These are phyloP conservation scores for Pantherophis vulpinus DNA, from an alignment of 2,797 vertebrate genomes.

Conservation along the genomic window DNA sequence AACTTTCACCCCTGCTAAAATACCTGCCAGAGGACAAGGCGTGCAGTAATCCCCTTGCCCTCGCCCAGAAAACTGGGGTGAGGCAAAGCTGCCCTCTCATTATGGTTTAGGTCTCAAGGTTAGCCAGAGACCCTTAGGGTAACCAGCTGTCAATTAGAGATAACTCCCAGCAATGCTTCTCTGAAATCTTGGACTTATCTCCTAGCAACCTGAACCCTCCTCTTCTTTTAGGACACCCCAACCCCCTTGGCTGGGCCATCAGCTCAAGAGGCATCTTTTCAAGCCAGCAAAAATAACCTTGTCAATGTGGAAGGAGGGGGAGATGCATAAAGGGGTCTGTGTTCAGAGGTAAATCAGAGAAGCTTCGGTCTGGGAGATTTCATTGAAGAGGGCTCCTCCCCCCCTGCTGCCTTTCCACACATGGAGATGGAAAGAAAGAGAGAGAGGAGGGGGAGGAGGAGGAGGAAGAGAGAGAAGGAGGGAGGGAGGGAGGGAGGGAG, in stretches of 20 bases:
- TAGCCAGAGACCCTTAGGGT: constrained; percentile 93
- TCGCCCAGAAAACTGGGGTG: constrained; percentile 75
- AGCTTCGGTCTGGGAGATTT: constrained; percentile 57
- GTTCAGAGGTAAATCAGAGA: constrained; percentile 48
- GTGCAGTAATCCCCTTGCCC: constrained; percentile 71
- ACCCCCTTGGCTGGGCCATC: constrained; percentile 62
- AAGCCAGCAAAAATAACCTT: constrained; percentile 73
- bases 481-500: neutral
- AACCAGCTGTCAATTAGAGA: constrained; percentile 99
- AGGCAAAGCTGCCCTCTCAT: constrained; percentile 90
- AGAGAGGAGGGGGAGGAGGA: neutral
- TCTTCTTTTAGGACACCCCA: constrained; percentile 79
- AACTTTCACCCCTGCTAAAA: constrained; percentile 71
- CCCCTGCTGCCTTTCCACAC: neutral
- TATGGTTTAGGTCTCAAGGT: constrained; percentile 87
- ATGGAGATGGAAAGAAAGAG: neutral
- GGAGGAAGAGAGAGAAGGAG: neutral
- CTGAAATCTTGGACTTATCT: constrained; percentile 87
- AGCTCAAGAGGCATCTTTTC: constrained; percentile 72
- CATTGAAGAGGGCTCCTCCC: constrained; percentile 31
- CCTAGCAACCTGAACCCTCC: constrained; percentile 83
- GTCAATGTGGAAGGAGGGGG: constrained; percentile 66
- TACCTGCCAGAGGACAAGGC: constrained; percentile 70
- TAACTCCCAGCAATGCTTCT: constrained; percentile 81
- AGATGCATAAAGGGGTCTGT: constrained; percentile 69